phyloP scores from a whole-genome alignment of 2,113 vertebrate genomes.

The Campylomormyrus numenius region DNA sequence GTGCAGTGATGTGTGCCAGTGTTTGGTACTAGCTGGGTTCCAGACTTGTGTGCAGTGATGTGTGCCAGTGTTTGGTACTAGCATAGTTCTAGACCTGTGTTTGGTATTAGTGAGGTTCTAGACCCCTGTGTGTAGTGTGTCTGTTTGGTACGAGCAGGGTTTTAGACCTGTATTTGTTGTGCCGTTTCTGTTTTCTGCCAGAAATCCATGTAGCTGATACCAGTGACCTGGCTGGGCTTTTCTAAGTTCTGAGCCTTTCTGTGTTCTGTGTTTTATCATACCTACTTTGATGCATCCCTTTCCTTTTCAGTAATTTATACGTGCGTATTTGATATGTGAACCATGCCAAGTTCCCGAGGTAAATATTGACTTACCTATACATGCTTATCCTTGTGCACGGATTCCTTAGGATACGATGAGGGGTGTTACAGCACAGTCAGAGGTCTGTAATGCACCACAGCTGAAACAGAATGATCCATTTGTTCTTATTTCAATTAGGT shows the following conservation, averaged over 20 bases:
- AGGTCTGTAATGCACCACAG: neutral
- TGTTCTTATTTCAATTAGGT: neutral
- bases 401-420: neutral
- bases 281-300: neutral
- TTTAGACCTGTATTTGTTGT: neutral
- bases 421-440: neutral
- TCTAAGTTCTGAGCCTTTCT: neutral
- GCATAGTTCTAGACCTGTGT: neutral
- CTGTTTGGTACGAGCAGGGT: neutral
- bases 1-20: neutral
- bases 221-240: neutral
- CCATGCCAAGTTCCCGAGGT: neutral
- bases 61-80: neutral
- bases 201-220: neutral
- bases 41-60: too few species aligned
- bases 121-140: neutral
- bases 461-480: neutral
- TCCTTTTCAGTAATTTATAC: neutral
- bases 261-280: neutral
- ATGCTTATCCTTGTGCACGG: neutral
- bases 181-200: neutral
- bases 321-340: neutral
- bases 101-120: neutral
- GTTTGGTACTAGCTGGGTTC: neutral
- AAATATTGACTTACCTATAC: neutral